These are phyloP conservation scores for Tetraneura akinire DNA, from an alignment of 1,140 invertebrate species.

Conservation along the genomic window DNA sequence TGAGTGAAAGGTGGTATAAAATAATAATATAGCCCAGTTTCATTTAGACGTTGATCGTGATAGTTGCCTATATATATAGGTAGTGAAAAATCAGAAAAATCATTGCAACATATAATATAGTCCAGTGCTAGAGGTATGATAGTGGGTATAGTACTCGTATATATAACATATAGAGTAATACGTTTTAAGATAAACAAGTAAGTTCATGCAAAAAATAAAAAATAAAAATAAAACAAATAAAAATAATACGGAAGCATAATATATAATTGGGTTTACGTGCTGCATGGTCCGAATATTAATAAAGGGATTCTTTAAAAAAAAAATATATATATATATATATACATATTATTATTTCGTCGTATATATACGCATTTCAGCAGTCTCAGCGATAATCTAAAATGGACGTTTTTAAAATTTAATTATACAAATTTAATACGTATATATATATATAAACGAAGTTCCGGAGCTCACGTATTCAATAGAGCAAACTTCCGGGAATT, in stretches of 20 bases:
- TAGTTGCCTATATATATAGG: slow-evolving; percentile 10
- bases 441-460: not conserved
- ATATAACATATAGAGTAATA: not conserved
- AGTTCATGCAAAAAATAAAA: slow-evolving; percentile 22
- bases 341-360: not conserved
- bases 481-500: not conserved
- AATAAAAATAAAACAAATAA: not conserved
- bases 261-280: slow-evolving; percentile 23
- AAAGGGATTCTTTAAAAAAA: not conserved
- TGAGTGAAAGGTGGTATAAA: slow-evolving; percentile 2
- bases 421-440: too few relatives aligned
- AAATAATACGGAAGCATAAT: not conserved
- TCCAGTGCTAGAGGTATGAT: not conserved
- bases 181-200: not conserved
- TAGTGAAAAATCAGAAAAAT: not conserved
- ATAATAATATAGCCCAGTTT: slow-evolving; percentile 8
- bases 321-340: too few relatives aligned
- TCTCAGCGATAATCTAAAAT: slow-evolving; percentile 9
- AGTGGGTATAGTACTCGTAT: not conserved
- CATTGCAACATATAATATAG: slow-evolving; percentile 19
- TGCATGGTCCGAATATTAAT: slow-evolving; percentile 7
- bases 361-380: not conserved
- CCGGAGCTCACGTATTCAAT: not conserved
- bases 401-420: not conserved
- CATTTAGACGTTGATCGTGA: slow-evolving; percentile 6